phyloP scores from a whole-genome alignment of 2,797 vertebrate genomes.

The Sciurus carolinensis region DNA sequence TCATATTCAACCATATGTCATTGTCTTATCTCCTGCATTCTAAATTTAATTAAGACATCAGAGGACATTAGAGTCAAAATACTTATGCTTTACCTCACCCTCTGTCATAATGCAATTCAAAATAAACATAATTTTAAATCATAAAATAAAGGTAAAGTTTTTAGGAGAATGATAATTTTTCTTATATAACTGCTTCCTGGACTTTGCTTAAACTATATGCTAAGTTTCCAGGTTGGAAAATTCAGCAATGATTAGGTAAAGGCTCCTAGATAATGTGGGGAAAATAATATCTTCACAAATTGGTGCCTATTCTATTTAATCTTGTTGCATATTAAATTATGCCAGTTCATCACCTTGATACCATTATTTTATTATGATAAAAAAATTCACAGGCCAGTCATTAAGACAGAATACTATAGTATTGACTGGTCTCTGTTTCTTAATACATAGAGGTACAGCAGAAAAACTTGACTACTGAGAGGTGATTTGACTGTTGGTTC shows the following conservation, averaged over 20 bases:
- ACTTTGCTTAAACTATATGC: neutral
- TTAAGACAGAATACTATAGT: neutral
- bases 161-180: neutral
- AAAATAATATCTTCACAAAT: neutral
- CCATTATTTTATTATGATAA: neutral
- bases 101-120: neutral
- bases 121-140: neutral
- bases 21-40: neutral
- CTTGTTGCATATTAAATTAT: neutral
- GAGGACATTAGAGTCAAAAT: neutral
- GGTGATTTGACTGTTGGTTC: neutral
- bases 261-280: neutral
- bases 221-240: neutral
- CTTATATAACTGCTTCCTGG: neutral
- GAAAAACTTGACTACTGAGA: neutral
- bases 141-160: neutral
- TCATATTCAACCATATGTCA: neutral
- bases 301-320: neutral
- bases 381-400: neutral
- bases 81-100: neutral
- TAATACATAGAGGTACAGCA: neutral
- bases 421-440: neutral
- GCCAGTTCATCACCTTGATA: neutral
- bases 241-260: neutral
- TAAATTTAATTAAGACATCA: slow-evolving; percentile 11